Percentiles rank a stretch among this genome's conserved stretches.
Evolutionary conservation across 2,113 vertebrate genomes (phyloP).

Genomic region (Phalacrocorax pelagicus): DNA sequence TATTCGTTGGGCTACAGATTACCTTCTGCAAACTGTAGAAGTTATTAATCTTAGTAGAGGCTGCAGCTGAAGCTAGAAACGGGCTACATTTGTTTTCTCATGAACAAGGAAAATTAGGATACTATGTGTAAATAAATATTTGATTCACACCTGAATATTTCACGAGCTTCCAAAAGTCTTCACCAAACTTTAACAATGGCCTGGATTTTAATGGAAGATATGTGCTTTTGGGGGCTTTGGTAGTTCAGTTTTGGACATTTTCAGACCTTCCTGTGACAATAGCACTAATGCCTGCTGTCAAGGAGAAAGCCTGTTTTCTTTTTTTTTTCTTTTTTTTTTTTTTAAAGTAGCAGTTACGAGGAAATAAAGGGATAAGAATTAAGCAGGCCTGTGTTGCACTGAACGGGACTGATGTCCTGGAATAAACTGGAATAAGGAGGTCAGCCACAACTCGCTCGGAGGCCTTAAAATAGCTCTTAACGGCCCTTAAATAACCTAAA

Average conservation of each 20-base stretch:
- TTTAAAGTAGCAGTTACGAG: not conserved
- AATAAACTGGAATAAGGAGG: not conserved
- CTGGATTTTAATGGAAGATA: not conserved
- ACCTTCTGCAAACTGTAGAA: not conserved
- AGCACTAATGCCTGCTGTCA: fast-evolving
- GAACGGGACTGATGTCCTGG: not conserved
- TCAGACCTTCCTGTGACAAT: not conserved
- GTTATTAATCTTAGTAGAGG: not conserved
- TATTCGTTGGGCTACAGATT: not conserved
- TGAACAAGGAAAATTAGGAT: not conserved
- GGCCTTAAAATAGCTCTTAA: not conserved
- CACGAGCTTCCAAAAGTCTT: not conserved
- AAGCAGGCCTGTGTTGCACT: fast-evolving
- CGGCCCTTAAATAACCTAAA: not conserved
- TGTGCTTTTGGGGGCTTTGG: not conserved
- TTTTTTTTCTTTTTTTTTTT: not conserved
- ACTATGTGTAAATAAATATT: not conserved
- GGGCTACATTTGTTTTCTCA: not conserved
- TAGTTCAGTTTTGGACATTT: not conserved
- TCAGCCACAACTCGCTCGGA: not conserved
- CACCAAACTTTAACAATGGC: not conserved
- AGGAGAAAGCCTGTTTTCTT: not conserved
- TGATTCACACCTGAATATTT: not conserved
- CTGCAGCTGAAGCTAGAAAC: not conserved
- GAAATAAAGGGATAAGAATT: not conserved